A percentile compares a stretch with the other conserved stretches of the same genome.
Evolutionary conservation across 2,888 invertebrate genomes (phyloP).

Genomic region (Sylvicola fuscatus): DNA sequence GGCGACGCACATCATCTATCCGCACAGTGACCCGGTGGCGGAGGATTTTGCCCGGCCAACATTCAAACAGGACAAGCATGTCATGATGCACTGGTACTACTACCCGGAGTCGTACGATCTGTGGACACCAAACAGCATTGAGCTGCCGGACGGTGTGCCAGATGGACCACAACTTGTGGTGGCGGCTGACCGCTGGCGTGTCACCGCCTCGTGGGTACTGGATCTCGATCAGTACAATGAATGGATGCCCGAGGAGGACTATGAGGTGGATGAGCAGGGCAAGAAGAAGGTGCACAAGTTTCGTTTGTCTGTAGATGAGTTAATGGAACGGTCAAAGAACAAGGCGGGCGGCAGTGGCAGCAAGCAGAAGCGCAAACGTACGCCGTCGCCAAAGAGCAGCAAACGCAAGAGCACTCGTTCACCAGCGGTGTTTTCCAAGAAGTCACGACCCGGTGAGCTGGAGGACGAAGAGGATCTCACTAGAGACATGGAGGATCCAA

Average conservation of each 20-base stretch:
- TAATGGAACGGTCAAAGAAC: constrained; percentile 41
- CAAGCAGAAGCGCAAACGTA: constrained; percentile 67
- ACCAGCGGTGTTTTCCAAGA: constrained; percentile 41
- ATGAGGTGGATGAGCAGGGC: constrained; percentile 72
- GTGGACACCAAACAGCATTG: constrained; percentile 37
- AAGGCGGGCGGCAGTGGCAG: constrained; percentile 18
- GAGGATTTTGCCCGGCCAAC: constrained; percentile 83
- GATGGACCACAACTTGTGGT: constrained; percentile 33
- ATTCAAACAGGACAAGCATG: constrained; percentile 57
- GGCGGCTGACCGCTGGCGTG: constrained; percentile 48
- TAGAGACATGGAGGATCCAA: constrained; percentile 81
- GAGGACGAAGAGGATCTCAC: constrained; percentile 76
- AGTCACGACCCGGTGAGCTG: constrained; percentile 34
- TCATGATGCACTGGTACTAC: constrained; percentile 90
- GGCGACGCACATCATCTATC: constrained; percentile 82
- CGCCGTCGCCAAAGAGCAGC: constrained; percentile 63
- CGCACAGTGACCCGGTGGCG: constrained; percentile 62
- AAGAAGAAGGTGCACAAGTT: constrained; percentile 65
- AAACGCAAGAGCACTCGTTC: constrained; percentile 56
- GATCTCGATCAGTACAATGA: constrained; percentile 93
- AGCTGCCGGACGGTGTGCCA: constrained; percentile 29
- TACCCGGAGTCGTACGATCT: constrained; percentile 86
- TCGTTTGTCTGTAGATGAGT: constrained; percentile 64
- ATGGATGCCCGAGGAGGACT: constrained; percentile 98
- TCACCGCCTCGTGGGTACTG: constrained; percentile 77